Base-by-base conservation (phyloP, 37 sponge, comb jelly and placozoan species). In the Theonella swinhoei region DNA sequence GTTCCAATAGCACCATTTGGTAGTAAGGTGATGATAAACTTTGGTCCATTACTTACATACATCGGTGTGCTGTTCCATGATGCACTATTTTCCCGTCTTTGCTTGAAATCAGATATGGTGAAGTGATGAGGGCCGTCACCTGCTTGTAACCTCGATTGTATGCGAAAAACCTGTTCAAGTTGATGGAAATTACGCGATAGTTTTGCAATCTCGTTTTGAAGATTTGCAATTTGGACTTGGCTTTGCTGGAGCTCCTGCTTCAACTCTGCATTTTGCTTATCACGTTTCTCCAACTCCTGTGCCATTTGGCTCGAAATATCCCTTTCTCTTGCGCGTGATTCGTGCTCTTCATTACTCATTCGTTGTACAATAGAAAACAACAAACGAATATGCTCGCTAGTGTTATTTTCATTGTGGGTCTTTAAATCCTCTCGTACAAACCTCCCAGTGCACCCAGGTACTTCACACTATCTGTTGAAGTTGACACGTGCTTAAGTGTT, bases 381-480 rank as follows among this genome's bases (percentile, higher is more conserved):
- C 64, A 62, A 23, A 22, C 39, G 7, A n/a, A 62, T 23, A 35
- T 62, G 64, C 58, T 62, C 37, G 38, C 2, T 14, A n/a, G 35
- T 62, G 64, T 33, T 62, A 20, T 77, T 64, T 62, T 34, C 33
- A 34, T 75, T 74, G 58, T 85, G 85, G 31, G 34, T 32, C 37
- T 36, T 62, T 35, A 32, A 1, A 17, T 76, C 47, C 67, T 64
- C 20, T 67, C 85, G 76, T 59, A 8, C 32, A 8, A 85, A 43
- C 67, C 22, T 77, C 68, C 1, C 62, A 1, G 22, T 29, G 29
- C 72, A 54, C 29, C 79, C 72, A 31, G 42, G 71, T 24, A 77
- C 76, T 29, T 85, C 85, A 47, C 85, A 85, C 36, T 76, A 85
- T 71, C 1, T 68, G 39, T 19, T 65, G 39, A 60, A 76, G 70